Evolutionary conservation across 2,888 invertebrate genomes (phyloP).

Genomic region (Conchocele bisecta): DNA sequence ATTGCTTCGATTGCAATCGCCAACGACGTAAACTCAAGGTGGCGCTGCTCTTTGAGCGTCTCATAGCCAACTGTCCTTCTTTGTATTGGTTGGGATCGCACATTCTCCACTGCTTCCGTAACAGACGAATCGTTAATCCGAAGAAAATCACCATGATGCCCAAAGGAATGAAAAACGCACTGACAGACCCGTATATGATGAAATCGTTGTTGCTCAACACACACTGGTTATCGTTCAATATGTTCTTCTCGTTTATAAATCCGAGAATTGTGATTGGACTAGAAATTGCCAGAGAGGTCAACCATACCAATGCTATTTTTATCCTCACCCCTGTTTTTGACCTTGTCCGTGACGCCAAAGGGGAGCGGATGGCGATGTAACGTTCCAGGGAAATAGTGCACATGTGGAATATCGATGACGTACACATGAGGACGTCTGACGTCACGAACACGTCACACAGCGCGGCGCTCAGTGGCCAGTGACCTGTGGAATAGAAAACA

Average conservation of each 20-base stretch:
- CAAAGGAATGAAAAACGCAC: slow-evolving; percentile 97
- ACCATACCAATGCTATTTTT: slow-evolving; percentile 97
- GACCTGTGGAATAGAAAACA: too few species aligned
- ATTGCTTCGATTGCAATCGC: background rate
- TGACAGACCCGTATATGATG: slow-evolving; percentile 94
- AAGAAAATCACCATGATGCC: slow-evolving; percentile 97
- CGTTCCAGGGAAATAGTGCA: slow-evolving; percentile 86
- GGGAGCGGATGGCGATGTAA: slow-evolving; percentile 94
- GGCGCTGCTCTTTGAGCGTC: slow-evolving; percentile 61
- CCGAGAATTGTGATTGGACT: slow-evolving; percentile 84
- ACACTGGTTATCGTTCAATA: slow-evolving; percentile 86
- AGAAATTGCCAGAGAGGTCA: slow-evolving; percentile 87
- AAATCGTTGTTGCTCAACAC: slow-evolving; percentile 82
- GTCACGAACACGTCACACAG: slow-evolving; percentile 83
- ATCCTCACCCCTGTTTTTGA: slow-evolving; percentile 83
- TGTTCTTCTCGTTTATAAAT: slow-evolving; percentile 86
- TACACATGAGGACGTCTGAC: slow-evolving; percentile 86
- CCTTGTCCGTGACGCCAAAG: slow-evolving; percentile 86
- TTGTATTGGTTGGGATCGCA: slow-evolving; percentile 58
- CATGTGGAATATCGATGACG: slow-evolving; percentile 85
- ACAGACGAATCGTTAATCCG: slow-evolving; percentile 92
- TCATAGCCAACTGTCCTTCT: slow-evolving; percentile 67
- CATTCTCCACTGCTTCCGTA: slow-evolving; percentile 88
- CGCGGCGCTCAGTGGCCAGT: slow-evolving; percentile 90
- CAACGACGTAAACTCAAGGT: background rate